Percentiles rank a stretch among this genome's conserved stretches.
Evolutionary conservation across 2,888 invertebrate genomes (phyloP).

Genomic region (Pristionchus japonicus): DNA sequence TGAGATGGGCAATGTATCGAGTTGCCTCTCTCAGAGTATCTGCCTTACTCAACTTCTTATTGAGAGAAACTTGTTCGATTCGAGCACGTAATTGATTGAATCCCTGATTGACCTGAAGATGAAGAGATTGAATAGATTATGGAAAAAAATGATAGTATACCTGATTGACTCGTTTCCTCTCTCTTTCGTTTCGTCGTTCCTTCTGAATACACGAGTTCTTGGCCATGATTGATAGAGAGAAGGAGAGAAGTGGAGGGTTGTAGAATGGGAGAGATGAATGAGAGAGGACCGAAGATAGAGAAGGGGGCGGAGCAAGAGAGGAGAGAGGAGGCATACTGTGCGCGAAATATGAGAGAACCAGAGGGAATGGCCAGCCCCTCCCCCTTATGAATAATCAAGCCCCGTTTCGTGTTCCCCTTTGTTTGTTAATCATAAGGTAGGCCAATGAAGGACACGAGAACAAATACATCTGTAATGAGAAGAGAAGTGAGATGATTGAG

Average conservation of each 20-base stretch:
- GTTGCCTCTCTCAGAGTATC: constrained; percentile 61
- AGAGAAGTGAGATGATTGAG: not conserved
- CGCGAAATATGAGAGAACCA: constrained; percentile 27
- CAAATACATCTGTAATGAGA: not conserved
- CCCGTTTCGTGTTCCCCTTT: not conserved
- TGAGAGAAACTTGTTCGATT: constrained; percentile 50
- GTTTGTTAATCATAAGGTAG: constrained; percentile 39
- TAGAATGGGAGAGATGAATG: not conserved
- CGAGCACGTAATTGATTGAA: constrained; percentile 56
- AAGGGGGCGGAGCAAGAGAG: not conserved
- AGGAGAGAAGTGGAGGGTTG: not conserved
- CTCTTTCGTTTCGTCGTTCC: constrained; percentile 57
- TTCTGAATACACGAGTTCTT: not conserved
- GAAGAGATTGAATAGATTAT: not conserved
- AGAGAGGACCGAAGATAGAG: not conserved
- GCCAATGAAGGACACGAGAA: constrained; percentile 18
- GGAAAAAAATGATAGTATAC: not conserved
- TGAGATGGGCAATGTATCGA: constrained; percentile 56
- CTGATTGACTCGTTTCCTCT: constrained; percentile 61
- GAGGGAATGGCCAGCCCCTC: not conserved
- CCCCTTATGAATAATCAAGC: constrained; percentile 33
- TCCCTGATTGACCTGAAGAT: constrained; percentile 57
- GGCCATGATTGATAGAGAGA: not conserved
- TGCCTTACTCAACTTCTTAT: constrained; percentile 63
- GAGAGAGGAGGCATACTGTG: constrained; percentile 34